phyloP scores from a whole-genome alignment of 2,797 vertebrate genomes.

The Poeciliopsis infans region DNA sequence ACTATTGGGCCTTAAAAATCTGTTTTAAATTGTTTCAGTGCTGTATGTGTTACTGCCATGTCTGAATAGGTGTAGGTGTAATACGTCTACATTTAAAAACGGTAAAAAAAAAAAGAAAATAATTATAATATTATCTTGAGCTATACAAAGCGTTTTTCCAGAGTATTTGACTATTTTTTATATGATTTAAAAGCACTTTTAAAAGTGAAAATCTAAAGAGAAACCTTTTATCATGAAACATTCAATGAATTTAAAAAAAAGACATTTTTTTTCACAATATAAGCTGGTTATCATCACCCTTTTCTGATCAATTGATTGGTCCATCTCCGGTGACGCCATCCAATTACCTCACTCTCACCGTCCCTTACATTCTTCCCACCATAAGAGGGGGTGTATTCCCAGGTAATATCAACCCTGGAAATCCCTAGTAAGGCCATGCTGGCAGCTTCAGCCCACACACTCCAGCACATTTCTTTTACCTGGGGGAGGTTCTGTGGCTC shows the following conservation, averaged over 20 bases:
- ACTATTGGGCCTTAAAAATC: not conserved
- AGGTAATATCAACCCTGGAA: slow-evolving; percentile 81
- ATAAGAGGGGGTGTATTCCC: slow-evolving; percentile 50
- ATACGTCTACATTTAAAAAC: not conserved
- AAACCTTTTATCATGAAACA: not conserved
- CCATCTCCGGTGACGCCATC: slow-evolving; percentile 19
- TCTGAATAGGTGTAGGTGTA: not conserved
- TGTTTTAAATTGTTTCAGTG: not conserved
- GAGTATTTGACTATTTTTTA: not conserved
- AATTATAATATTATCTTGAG: not conserved
- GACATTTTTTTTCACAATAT: not conserved
- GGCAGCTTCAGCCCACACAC: slow-evolving; percentile 39
- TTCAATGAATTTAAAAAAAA: not conserved
- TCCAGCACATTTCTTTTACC: slow-evolving; percentile 52
- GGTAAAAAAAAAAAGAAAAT: not conserved
- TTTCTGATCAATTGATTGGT: not conserved
- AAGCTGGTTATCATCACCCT: not conserved
- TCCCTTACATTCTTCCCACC: slow-evolving; percentile 60
- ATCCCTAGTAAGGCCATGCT: slow-evolving; percentile 78
- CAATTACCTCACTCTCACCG: slow-evolving; percentile 51
- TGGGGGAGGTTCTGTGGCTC: slow-evolving; percentile 37
- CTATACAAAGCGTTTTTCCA: not conserved
- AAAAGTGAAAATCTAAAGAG: too few species aligned
- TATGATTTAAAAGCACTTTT: not conserved
- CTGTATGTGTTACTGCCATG: not conserved